Conservation (phyloP, 92 coral and sea anemone species). For the Bergia puertoricense region DNA sequence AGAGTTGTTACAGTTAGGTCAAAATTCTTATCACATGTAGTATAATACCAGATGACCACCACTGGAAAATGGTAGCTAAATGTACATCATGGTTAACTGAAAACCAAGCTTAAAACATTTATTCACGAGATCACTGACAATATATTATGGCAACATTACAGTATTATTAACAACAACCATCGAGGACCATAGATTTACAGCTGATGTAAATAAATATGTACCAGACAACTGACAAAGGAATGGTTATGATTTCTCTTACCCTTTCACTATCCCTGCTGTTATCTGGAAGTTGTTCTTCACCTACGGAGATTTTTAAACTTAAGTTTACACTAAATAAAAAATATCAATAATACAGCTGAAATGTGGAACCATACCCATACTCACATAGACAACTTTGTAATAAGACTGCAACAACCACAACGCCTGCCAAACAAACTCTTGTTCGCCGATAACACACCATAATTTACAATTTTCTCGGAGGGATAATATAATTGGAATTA, state of each 20-base stretch:
- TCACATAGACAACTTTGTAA: conserved; percentile 24
- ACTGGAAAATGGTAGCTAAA: no score
- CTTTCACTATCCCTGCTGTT: conserved; percentile 1
- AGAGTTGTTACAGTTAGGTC: no score
- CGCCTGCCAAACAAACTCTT: not conserved
- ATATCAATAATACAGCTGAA: not conserved
- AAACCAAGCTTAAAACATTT: no score
- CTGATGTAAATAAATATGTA: not conserved
- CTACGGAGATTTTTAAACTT: not conserved
- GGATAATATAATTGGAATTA: not conserved
- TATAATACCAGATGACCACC: no score
- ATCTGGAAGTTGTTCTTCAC: conserved; percentile 9
- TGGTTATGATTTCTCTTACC: not conserved
- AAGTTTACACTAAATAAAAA: not conserved
- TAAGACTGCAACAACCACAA: conserved; percentile 8
- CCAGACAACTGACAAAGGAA: not conserved
- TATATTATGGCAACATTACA: no score
- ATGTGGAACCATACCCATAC: not conserved
- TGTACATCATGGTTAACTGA: no score
- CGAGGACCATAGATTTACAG: no score
- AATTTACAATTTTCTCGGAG: not conserved
- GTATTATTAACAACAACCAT: no score
- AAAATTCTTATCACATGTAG: no score
- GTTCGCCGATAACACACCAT: conserved; percentile 12
- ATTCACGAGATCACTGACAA: no score